Conservation (phyloP, 2,797 vertebrate species). For the Clarias fuscus region DNA sequence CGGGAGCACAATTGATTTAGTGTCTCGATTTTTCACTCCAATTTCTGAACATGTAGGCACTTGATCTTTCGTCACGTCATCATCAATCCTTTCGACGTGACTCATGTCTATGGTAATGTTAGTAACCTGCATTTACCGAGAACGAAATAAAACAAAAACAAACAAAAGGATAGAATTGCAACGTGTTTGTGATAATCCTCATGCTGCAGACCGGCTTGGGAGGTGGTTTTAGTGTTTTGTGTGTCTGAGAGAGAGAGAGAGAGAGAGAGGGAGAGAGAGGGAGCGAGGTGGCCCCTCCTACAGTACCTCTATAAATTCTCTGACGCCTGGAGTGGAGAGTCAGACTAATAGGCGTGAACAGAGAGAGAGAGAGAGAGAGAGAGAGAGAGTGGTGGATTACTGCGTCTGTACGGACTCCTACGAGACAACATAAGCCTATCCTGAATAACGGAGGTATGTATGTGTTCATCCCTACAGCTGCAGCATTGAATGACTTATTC, state of each 20-base stretch:
- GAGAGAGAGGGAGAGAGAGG: slow-evolving; percentile 28
- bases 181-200: slow-evolving; percentile 31
- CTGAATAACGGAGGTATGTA: slow-evolving; percentile 65
- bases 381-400: slow-evolving; percentile 75
- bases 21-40: background rate
- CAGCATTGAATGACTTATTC: slow-evolving; percentile 61
- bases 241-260: background rate
- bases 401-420: slow-evolving; percentile 61
- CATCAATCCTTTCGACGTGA: background rate
- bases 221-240: slow-evolving; percentile 59
- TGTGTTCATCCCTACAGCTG: background rate
- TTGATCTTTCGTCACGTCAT: background rate
- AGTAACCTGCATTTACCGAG: slow-evolving; percentile 17
- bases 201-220: slow-evolving; percentile 45
- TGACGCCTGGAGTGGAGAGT: slow-evolving; percentile 65
- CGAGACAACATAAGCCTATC: slow-evolving; percentile 55
- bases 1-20: background rate
- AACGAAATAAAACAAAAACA: background rate
- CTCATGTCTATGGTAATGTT: background rate
- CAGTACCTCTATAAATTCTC: slow-evolving; percentile 73
- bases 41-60: background rate
- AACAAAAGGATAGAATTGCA: slow-evolving; percentile 12
- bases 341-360: slow-evolving; percentile 75
- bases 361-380: slow-evolving; percentile 62
- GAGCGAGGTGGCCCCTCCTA: slow-evolving; percentile 69